Percentiles rank a stretch among this genome's conserved stretches.
These are phyloP conservation scores for Pseudorectes ferrugineus DNA, from an alignment of 2,113 vertebrate species.

Conservation along the genomic window DNA sequence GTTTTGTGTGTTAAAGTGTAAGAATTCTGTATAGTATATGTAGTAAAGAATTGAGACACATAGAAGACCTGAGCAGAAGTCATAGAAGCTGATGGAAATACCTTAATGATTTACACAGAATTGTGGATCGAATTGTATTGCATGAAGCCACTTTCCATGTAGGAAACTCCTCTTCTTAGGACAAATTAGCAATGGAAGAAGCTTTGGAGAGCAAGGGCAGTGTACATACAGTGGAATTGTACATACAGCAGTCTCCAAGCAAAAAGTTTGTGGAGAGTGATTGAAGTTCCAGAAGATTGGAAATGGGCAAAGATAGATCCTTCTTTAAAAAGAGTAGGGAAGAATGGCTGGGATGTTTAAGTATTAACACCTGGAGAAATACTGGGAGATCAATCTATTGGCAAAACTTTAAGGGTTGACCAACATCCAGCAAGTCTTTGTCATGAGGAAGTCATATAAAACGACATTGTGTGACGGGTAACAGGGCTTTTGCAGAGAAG, in stretches of 20 bases:
- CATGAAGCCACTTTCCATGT: not conserved
- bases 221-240: not conserved
- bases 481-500: not conserved
- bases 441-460: not conserved
- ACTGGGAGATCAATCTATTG: not conserved
- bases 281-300: not conserved
- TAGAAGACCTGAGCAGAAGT: not conserved
- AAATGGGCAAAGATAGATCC: not conserved
- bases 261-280: not conserved
- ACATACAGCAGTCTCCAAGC: not conserved
- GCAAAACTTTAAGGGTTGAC: not conserved
- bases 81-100: not conserved
- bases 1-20: not conserved
- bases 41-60: not conserved
- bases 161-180: not conserved
- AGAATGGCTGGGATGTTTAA: not conserved
- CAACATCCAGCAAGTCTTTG: not conserved
- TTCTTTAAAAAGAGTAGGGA: not conserved
- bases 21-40: not conserved
- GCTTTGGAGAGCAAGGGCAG: not conserved
- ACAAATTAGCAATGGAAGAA: not conserved
- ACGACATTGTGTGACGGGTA: not conserved
- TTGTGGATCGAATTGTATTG: not conserved
- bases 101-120: not conserved
- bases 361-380: not conserved